Conservation (phyloP, 2,888 invertebrate genomes). For the Macaria notata region DNA sequence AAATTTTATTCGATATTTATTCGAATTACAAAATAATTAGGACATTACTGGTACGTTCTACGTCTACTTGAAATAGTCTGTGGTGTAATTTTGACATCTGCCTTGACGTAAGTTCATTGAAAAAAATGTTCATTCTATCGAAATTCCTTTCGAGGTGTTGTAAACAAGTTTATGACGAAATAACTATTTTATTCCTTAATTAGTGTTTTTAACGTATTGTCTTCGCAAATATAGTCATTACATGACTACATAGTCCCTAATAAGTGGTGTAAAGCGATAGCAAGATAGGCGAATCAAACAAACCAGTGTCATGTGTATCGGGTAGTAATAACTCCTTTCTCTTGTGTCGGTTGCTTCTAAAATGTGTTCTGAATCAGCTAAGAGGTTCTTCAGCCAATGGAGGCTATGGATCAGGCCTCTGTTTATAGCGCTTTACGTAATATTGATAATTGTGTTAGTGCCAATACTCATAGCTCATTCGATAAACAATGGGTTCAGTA, state of each 20-base stretch:
- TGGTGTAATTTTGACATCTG: not conserved
- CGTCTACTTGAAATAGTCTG: not conserved
- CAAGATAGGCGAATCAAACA: not conserved
- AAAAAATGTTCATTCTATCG: not conserved
- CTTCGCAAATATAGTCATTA: not conserved
- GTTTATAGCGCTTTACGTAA: constrained; percentile 89
- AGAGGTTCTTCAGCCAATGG: constrained; percentile 84
- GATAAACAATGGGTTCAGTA: constrained; percentile 88
- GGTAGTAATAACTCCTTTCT: constrained; percentile 12
- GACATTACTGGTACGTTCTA: not conserved
- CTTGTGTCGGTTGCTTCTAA: constrained; percentile 33
- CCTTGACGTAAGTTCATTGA: not conserved
- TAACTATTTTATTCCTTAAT: not conserved
- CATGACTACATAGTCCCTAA: not conserved
- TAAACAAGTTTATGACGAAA: constrained; percentile 14
- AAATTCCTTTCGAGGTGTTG: not conserved
- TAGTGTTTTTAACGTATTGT: constrained; percentile 2
- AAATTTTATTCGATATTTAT: constrained; percentile 4
- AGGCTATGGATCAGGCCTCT: constrained; percentile 95
- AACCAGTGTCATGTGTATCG: constrained; percentile 39
- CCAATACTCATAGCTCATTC: constrained; percentile 92
- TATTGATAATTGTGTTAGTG: constrained; percentile 91
- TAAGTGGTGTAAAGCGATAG: not conserved
- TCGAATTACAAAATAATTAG: not conserved
- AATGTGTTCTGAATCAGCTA: constrained; percentile 67